Base-by-base conservation (phyloP, 2,113 vertebrate species). In the Sula dactylatra region DNA sequence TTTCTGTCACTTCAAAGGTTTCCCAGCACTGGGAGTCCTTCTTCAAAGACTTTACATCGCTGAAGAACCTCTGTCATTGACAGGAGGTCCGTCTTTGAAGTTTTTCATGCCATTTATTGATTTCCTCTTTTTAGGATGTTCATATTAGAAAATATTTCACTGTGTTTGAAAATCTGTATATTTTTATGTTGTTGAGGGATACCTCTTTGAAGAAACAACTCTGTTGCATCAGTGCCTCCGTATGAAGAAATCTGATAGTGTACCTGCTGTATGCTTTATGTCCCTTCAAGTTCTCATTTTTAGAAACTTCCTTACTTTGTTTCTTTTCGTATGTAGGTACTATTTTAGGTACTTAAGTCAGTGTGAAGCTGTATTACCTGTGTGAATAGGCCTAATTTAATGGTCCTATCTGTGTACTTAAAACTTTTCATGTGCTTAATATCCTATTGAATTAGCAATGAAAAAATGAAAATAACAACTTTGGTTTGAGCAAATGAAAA, bases 1-100 rank as follows among this genome's bases (percentile, higher is more conserved):
- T 98, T 98, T 98, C 98, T 98, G 98, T 97, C 98, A 98, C 98
- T 98, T 98, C 98, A 98, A 98, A 98, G 98, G 69, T 97, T 98
- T 98, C 97, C 97, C 97, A 98, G 98, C 98, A 90, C 98, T 98
- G 97, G 98, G 98, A 98, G 97, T 98, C 98, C 97, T 98, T 97
- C 98, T 98, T 98, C 98, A 98, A 98, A 98, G 98, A 98, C 97
- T 98, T 98, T 93, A 96, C 98, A 96, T 97, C 6, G 91, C 98
- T 97, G 97, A 98, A 98, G 97, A 98, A 98, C 98, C 97, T 98
- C 98, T 98, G 98, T 98, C 98, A 98, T 98, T 98, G 98, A 98
- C 98, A 98, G 98, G 98, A 98, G 98, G 98, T 97, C 98, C 16
- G 72, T 93, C 98, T 98, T 98, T 98, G 98, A 98, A 98, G 98